These are phyloP conservation scores for Diprion similis DNA, from an alignment of 1,140 invertebrate species.

Conservation along the genomic window DNA sequence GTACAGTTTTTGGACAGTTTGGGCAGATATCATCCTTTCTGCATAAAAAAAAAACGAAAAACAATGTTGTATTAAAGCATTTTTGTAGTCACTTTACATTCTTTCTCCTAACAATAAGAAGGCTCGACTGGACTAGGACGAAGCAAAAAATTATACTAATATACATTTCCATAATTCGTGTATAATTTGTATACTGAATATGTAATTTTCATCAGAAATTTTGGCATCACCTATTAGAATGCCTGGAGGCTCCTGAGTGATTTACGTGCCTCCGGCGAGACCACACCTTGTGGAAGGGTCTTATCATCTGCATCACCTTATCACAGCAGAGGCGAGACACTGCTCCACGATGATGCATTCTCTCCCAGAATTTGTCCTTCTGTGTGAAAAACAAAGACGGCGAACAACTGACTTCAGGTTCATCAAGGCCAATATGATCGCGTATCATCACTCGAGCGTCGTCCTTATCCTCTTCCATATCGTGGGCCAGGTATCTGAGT, in stretches of 20 bases:
- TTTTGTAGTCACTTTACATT: too few species aligned
- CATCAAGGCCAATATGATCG: not conserved
- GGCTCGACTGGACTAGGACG: too few species aligned
- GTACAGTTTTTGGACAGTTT: constrained; percentile 19
- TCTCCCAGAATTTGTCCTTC: constrained; percentile 58
- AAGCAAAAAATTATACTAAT: too few species aligned
- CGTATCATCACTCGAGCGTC: constrained; percentile 34
- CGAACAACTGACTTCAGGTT: not conserved
- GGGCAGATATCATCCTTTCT: constrained; percentile 22
- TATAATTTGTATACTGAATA: not conserved
- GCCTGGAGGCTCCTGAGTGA: constrained; percentile 39
- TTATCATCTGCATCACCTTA: constrained; percentile 50
- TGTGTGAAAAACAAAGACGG: constrained; percentile 41
- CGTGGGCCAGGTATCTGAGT: constrained; percentile 64
- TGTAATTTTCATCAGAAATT: constrained; percentile 12
- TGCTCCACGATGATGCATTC: constrained; percentile 62
- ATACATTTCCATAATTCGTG: too few species aligned
- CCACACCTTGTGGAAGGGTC: constrained; percentile 44
- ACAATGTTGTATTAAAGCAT: too few species aligned
- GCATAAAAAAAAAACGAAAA: not conserved
- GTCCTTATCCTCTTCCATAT: constrained; percentile 69
- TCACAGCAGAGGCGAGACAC: constrained; percentile 65
- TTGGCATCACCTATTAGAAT: constrained; percentile 30
- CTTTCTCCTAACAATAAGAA: too few species aligned
- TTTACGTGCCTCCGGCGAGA: constrained; percentile 37